Evolutionary conservation across 2,113 vertebrate genomes (phyloP).

Genomic region (Phasianus colchicus): DNA sequence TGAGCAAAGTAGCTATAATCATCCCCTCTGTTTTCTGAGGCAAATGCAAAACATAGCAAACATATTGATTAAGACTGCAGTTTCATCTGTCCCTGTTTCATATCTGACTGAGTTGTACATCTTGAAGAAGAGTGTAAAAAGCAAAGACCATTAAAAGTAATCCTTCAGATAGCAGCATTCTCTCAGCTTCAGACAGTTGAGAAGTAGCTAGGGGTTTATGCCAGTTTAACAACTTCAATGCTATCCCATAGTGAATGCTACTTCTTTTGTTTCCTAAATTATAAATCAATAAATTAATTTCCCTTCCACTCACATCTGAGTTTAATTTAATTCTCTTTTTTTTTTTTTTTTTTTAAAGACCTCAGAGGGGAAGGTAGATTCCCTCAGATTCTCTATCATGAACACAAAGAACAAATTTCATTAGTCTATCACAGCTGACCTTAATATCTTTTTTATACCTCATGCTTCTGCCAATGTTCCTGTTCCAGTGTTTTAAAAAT

Average conservation of each 20-base stretch:
- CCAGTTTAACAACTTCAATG: neutral
- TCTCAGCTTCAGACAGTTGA: rapidly evolving
- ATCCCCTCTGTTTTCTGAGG: neutral
- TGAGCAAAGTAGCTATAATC: neutral
- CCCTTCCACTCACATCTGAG: neutral
- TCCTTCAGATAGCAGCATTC: neutral
- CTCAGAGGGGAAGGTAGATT: neutral
- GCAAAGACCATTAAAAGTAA: neutral
- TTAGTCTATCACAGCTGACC: neutral
- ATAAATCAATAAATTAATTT: neutral
- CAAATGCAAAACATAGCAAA: neutral
- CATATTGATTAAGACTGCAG: neutral
- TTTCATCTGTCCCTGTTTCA: neutral
- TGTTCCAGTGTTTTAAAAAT: neutral
- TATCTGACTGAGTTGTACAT: neutral
- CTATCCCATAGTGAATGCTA: neutral
- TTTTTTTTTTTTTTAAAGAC: too few species aligned
- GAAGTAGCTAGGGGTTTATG: neutral
- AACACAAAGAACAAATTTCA: neutral
- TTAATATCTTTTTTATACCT: neutral
- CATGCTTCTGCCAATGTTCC: neutral
- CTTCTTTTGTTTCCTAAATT: neutral
- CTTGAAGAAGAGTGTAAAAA: neutral
- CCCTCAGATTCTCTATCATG: neutral
- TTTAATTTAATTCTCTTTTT: neutral